Conservation (phyloP, 2,113 vertebrate species). For the Hassar affinis region DNA sequence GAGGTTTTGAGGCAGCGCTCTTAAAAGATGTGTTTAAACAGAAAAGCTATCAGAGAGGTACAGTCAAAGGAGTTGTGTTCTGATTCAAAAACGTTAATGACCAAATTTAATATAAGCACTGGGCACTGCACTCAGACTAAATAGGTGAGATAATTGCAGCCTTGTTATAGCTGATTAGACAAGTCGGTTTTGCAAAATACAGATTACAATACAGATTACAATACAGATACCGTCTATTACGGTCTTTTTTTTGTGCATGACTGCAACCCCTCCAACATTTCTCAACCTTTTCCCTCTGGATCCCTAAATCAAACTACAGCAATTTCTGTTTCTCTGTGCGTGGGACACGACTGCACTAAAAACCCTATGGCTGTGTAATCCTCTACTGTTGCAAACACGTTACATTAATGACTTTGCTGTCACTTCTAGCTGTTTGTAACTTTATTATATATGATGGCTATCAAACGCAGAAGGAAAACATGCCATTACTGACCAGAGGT, state of each 20-base stretch:
- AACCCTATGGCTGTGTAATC: background rate
- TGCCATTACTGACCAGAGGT: background rate
- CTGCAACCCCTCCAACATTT: background rate
- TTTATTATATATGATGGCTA: background rate
- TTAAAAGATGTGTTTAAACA: background rate
- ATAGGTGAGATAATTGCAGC: background rate
- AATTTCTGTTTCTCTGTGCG: background rate
- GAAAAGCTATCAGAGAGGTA: conserved; percentile 22
- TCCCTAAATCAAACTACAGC: background rate
- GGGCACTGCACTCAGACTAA: background rate
- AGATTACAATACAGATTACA: background rate
- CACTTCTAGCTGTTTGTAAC: background rate
- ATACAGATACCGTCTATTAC: background rate
- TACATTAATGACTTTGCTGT: background rate
- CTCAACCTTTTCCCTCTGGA: background rate
- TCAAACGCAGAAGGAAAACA: background rate
- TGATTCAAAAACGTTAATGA: background rate
- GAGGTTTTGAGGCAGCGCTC: background rate
- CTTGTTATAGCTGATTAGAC: background rate
- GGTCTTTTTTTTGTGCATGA: background rate
- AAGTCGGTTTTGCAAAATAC: background rate
- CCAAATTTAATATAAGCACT: background rate
- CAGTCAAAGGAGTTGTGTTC: background rate
- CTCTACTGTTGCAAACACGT: background rate
- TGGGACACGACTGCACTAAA: background rate